Evolutionary conservation across 2,113 vertebrate species (phyloP).

Genomic region (Thalassarche chlororhynchos): DNA sequence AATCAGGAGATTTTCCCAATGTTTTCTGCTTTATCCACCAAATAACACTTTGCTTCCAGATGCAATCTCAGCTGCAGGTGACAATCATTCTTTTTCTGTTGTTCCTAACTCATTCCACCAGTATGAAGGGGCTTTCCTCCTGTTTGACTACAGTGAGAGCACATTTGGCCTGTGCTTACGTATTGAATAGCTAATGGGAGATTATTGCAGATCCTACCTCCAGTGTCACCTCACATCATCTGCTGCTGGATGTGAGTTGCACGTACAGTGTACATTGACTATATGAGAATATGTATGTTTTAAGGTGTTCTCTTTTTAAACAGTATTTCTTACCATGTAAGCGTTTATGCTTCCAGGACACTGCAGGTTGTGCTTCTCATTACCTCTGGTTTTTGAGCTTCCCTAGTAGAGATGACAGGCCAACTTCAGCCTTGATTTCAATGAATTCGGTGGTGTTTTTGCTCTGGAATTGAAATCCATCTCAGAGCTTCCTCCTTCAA

Average conservation of each 20-base stretch:
- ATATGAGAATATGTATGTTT: background rate
- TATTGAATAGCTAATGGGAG: background rate
- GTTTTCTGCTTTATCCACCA: background rate
- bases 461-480: background rate
- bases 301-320: background rate
- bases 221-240: background rate
- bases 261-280: fast-evolving
- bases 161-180: background rate
- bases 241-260: background rate
- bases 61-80: background rate
- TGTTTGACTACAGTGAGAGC: background rate
- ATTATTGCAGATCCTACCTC: background rate
- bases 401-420: background rate
- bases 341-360: background rate
- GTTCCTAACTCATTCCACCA: background rate
- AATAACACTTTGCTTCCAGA: background rate
- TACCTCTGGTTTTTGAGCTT: background rate
- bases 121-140: background rate
- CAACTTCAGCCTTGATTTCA: background rate
- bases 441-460: background rate
- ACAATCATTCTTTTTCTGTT: background rate
- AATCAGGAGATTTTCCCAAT: background rate
- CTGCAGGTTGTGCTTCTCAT: background rate
- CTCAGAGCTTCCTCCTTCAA: background rate
- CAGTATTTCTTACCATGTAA: background rate